A percentile compares a stretch with the other conserved stretches of the same genome.
Conservation (phyloP, 2,888 invertebrate genomes). For the Anticlea derivata region DNA sequence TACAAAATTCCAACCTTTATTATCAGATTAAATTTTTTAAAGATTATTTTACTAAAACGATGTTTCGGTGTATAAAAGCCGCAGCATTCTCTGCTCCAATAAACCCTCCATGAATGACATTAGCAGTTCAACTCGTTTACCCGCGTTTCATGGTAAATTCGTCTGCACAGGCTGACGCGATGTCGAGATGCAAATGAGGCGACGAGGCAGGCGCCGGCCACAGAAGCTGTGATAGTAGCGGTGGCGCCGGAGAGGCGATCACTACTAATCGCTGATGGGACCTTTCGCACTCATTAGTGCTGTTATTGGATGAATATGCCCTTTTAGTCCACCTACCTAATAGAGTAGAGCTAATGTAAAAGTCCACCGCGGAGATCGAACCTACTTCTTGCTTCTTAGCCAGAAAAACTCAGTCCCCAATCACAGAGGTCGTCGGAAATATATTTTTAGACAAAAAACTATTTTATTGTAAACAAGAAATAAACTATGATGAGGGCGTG, state of each 20-base stretch:
- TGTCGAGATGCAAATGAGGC: conserved; percentile 43
- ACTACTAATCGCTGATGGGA: conserved; percentile 50
- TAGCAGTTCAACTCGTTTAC: conserved; percentile 30
- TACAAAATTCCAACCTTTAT: no score
- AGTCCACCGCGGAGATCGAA: no score
- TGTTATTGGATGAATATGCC: conserved; percentile 17
- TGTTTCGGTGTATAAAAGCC: background rate
- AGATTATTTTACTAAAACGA: no score
- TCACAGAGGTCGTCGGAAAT: no score
- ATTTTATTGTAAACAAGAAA: no score
- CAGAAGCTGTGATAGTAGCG: conserved; percentile 25
- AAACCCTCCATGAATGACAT: conserved; percentile 24
- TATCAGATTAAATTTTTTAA: no score
- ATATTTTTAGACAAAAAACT: no score
- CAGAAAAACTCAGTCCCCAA: no score
- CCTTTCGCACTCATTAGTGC: conserved; percentile 32
- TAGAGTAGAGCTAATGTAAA: no score
- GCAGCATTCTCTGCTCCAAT: conserved; percentile 21
- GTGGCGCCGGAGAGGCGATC: conserved; percentile 49
- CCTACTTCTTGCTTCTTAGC: no score
- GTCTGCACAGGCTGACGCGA: conserved; percentile 31
- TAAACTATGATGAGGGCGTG: conserved; percentile 9
- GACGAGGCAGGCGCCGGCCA: conserved; percentile 38
- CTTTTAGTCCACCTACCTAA: no score
- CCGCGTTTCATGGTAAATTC: conserved; percentile 33